Conservation (phyloP, 2,113 vertebrate genomes). For the Glareola pratincola region DNA sequence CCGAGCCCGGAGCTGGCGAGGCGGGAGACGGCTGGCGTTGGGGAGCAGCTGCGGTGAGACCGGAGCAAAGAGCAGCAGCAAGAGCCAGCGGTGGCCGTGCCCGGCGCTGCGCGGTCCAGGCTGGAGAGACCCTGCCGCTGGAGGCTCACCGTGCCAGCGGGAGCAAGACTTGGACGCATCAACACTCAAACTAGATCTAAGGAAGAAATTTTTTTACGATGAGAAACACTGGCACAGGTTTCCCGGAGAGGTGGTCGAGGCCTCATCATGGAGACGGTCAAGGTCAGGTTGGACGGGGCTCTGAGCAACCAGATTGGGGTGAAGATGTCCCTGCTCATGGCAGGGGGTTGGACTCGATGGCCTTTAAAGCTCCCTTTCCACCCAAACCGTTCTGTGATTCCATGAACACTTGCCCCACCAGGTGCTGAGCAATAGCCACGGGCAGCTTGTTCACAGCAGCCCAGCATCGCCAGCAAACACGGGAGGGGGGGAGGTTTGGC, state of each 20-base stretch:
- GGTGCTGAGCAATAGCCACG: background rate
- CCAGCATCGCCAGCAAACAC: fast-evolving
- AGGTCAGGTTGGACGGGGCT: background rate
- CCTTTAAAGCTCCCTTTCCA: background rate
- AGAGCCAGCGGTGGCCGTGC: background rate
- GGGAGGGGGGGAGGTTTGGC: background rate
- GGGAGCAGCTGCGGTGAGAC: background rate
- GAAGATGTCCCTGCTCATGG: background rate
- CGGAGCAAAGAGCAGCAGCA: background rate
- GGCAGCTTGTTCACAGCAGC: background rate
- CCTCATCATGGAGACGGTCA: background rate
- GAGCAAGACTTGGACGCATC: background rate
- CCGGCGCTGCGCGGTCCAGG: background rate
- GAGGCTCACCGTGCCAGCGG: no score
- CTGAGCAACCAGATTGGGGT: fast-evolving
- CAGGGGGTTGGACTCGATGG: background rate
- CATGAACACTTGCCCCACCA: background rate
- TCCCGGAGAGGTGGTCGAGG: background rate
- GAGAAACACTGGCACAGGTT: background rate
- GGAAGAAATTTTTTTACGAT: fast-evolving
- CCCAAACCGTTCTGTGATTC: background rate
- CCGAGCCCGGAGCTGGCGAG: fast-evolving
- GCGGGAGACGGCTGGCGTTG: fast-evolving
- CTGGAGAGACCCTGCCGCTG: background rate
- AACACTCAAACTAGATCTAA: background rate